phyloP scores from a whole-genome alignment of 92 coral and sea anemone species.

The Metridium senile region DNA sequence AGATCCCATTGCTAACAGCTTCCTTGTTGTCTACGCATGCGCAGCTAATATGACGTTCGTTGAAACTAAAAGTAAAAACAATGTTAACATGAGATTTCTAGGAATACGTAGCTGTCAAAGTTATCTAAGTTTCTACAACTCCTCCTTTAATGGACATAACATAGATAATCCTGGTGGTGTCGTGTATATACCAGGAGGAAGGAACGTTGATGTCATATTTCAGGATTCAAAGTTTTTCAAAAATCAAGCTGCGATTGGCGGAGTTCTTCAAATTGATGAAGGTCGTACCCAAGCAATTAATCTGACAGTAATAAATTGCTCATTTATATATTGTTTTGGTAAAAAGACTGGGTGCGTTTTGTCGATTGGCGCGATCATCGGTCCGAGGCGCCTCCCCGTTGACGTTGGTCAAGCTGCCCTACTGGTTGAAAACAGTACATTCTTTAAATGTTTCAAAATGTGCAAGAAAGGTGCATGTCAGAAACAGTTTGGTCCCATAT shows the following conservation, averaged over 20 bases:
- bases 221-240: conserved; percentile 6
- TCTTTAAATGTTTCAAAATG: conserved; percentile 1
- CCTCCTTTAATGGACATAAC: conserved; percentile 15
- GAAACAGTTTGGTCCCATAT: conserved; percentile 4
- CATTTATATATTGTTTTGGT: conserved; percentile 10
- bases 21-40: conserved; percentile 15
- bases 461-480: not conserved
- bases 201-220: not conserved
- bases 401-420: not conserved
- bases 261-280: conserved; percentile 26
- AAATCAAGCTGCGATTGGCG: conserved; percentile 15
- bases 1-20: conserved; percentile 9
- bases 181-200: conserved; percentile 15
- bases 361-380: not conserved
- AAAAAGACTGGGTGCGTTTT: conserved; percentile 8
- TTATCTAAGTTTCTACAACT: not conserved
- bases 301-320: conserved; percentile 4
- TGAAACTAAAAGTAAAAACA: conserved; percentile 1
- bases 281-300: not conserved
- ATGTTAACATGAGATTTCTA: conserved; percentile 18
- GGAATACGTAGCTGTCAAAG: conserved; percentile 2
- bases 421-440: not conserved
- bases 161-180: conserved; percentile 20
- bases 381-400: not conserved
- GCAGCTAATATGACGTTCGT: conserved; percentile 4